Evolutionary conservation across 2,888 invertebrate genomes (phyloP), one percentile per base, ranked within the genome.

Genomic region (Ditula angustiorana): DNA sequence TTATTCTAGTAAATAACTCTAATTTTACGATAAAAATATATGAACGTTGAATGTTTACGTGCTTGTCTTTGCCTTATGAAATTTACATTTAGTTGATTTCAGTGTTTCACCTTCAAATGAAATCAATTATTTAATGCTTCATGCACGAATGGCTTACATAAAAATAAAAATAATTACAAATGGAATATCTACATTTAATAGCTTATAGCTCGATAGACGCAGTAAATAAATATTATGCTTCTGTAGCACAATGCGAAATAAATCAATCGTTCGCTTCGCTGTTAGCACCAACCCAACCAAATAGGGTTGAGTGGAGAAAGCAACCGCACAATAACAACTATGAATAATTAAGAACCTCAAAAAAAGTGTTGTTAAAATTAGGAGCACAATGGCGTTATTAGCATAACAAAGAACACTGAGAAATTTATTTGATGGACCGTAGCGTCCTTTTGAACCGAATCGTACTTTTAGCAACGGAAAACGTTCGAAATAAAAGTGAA

Each of bases 311-410:
- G 13, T 16, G 35, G 55, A 41, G 37, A 56, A 41, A 56, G 35
- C 30, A 23, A 41, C 41, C 26, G 10, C 5, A 56, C 55, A 41
- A 58, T 47, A n/a, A 47, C 23, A 21, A 16, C 33, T 35, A 35
- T 58, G 47, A 58, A 61, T 61, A 52, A 61, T 53, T 44, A 23
- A 30, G 30, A 61, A 41, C 52, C 28, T 37, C 19, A 21, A 52
- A 80, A 83, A 85, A 83, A 77, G 71, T 80, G 83, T 85, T 82
- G 85, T 81, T 77, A 77, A 81, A 86, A 86, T 82, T 79, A 81
- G 80, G 79, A 79, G 76, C 59, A 59, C 59, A 59, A 59, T 59
- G 66, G 75, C 77, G n/a, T n/a, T n/a, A 85, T 85, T 86, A 81
- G 74, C 84, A 85, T 86, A 70, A 81, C 78, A 83, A 83, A 79